Percentiles rank a stretch among this genome's conserved stretches.
Conservation (phyloP, 2,888 invertebrate genomes). For the Punctoribates punctum region DNA sequence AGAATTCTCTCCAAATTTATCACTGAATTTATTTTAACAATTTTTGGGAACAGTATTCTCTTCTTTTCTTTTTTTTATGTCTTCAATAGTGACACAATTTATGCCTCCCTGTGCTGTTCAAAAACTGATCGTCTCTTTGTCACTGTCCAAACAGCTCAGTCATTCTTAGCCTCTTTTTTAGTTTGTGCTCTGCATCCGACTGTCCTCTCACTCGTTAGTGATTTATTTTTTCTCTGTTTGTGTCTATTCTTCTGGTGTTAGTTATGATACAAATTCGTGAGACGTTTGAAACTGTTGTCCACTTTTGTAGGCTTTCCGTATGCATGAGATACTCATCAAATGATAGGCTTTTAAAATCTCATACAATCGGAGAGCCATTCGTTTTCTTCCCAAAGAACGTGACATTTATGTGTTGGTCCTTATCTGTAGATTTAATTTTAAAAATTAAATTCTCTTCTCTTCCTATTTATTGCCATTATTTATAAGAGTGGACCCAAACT, state of each 20-base stretch:
- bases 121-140: slow-evolving; percentile 28
- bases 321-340: slow-evolving; percentile 15
- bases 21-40: slow-evolving; percentile 4
- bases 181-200: not conserved
- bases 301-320: not conserved
- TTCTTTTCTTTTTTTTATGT: not conserved
- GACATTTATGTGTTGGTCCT: slow-evolving; percentile 1
- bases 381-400: not conserved
- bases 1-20: not conserved
- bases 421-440: not conserved
- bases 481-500: not conserved
- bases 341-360: slow-evolving; percentile 1
- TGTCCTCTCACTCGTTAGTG: slow-evolving; percentile 27
- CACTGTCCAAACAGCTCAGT: slow-evolving; percentile 19
- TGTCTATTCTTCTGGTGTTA: not conserved
- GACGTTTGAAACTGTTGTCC: slow-evolving; percentile 10
- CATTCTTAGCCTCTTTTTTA: not conserved
- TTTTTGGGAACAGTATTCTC: not conserved
- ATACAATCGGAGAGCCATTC: not conserved
- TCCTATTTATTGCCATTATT: not conserved
- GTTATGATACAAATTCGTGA: slow-evolving; percentile 21
- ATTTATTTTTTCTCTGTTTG: slow-evolving; percentile 8
- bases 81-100: slow-evolving; percentile 21
- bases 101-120: slow-evolving; percentile 21
- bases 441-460: slow-evolving; percentile 9